Base-by-base conservation (phyloP, 1,140 invertebrate genomes). In the Potamilus streckersoni region DNA sequence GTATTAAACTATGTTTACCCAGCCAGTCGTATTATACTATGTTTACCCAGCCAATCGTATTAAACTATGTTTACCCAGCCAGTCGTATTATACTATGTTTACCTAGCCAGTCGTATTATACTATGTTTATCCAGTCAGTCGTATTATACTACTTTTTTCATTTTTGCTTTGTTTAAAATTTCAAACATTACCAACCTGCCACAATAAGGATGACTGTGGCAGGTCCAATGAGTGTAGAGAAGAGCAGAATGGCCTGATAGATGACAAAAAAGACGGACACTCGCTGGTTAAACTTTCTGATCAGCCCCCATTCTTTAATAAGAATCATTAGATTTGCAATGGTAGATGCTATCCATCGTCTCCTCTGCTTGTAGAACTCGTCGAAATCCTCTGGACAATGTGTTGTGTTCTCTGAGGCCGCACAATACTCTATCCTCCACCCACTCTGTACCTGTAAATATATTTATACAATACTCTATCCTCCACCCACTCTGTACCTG, bases 191-290 rank as follows among this genome's bases (percentile, higher is more conserved):
- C 71, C 91, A 90, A 82, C 93, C 93, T 60, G 93, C 91, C 55
- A 93, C 88, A 89, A 93, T 92, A 5, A 93, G 88, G 64, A 93
- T 92, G 59, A 93, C 92, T 0, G 92, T 93, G 63, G 92, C 92
- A 19, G 93, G 93, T 27, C 92, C 92, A 4, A 93, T 86, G 69
- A 93, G 89, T 0, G 92, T 92, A 11, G 92, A 93, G 57, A 91
- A 83, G 81, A 93, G 89, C 79, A 87, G 76, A 2, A 84, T 69
- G 2, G 76, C 79, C 49, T 89, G 88, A 70, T 89, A 89, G 5
- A 87, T 55, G 15, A 87, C 72, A 66, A 87, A 88, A 12, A 87
- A 62, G 31, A 84, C 70, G 0, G 85, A 84, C 1, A 89, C 82
- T 64, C 92, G 90, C 55, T 92, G 90, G 81, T 93, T 93, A 56